Evolutionary conservation across 2,888 invertebrate genomes (phyloP), one percentile per base, ranked within the genome.

Genomic region (Phytoseiulus persimilis): DNA sequence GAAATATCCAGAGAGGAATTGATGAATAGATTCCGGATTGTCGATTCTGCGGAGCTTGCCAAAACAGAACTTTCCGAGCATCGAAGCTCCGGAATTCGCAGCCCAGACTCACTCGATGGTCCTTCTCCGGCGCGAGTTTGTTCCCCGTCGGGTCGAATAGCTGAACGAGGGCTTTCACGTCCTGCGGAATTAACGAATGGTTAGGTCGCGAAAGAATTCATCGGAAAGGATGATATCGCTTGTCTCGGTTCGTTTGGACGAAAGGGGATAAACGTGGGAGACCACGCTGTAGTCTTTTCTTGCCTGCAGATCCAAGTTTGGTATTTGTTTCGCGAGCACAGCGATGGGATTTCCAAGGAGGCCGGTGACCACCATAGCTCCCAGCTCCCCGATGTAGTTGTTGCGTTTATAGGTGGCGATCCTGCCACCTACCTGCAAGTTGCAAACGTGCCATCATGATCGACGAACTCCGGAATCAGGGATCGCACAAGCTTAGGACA

Each of bases 311-410:
- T 87, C 87, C 33, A 87, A 39, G 33, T 87, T 87, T 28, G 87
- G 87, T 11, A 87, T 87, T 33, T 87, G 87, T 23, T 87, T 87
- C n/a, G 87, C 87, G 28, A 87, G 23, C 33, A 87, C 87, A 9
- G 87, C 87, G 87, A 87, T 87, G 3, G 87, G 87, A 18, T 87
- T 87, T 33, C 87, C 87, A 6, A 87, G 14, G 6, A 87, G 33
- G n/a, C 87, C 87, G 2, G 87, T n/a, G 87, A 87, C 87, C 5
- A 87, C 65, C 90, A 90, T 90, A 1, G 90, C 87, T 5, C 90
- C 90, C 84, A 90, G 87, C 89, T 90, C 90, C 18, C 83, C 90
- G 32, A 90, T 90, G 90, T 90, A 90, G 39, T 89, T 90, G 28
- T 90, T 89, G 18, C 83, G 39, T 9, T 90, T 89, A 32, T 90